Base-by-base conservation (phyloP, 2,797 vertebrate species). In the Micropoecilia bifurca region DNA sequence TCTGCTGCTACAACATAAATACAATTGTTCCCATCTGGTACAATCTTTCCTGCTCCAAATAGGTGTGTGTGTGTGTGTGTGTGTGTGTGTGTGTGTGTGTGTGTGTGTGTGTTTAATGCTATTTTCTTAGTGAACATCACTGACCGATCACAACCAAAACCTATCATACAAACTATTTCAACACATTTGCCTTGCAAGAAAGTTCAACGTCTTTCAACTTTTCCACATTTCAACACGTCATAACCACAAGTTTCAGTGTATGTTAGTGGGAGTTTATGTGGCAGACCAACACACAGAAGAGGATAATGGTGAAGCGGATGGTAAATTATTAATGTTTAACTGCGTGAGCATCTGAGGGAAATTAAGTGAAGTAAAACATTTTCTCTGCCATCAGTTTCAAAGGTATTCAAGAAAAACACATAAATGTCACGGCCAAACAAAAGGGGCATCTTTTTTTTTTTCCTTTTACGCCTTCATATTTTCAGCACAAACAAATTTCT, bases 21-120 rank as follows among this genome's bases (percentile, higher is more conserved):
- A 46, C 68, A 46, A 28, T 78, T 43, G 43, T 80, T 85, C 57
- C 53, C 59, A 82, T 85, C 71, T 79, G 80, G 76, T 80, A 87
- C 50, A 66, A 73, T 71, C 4, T 28, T 79, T 76, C 78, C 6
- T 75, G 59, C 48, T 78, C 18, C 66, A 28, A 59, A 43, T 14
- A 57, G 50, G 2, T 25, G 59, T 63, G n/a, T n/a, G n/a, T n/a
- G 30, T 20, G 5, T 33, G 59, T 63, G 5, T n/a, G 63, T 14
- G 46, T 36, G 2, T 25, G 61, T 63, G 2, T 25, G 61, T 63
- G 2, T 25, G 61, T 63, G 43, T 41, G 41, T 25, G 3, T 22
- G 55, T 57, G 25, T 59, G 4, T 59, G 28, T 66, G 4, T 20
- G 50, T 14, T 41, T 45, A 9, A 61, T 63, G 3, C 47, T 75